phyloP scores from a whole-genome alignment of 2,888 invertebrate species.

The Margaritifera margaritifera region DNA sequence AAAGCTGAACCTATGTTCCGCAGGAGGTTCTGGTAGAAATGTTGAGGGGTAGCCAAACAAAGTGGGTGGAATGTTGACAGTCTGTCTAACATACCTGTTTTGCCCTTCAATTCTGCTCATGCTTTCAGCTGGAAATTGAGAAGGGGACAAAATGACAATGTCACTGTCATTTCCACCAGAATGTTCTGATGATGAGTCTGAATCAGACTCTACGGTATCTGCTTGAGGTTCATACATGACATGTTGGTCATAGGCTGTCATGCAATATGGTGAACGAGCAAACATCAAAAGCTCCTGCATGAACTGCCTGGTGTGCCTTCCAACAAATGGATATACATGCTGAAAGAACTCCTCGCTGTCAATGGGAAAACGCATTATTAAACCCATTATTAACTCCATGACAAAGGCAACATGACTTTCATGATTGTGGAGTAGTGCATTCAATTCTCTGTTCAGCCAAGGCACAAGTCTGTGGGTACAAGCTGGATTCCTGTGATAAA shows the following conservation, averaged over 20 bases:
- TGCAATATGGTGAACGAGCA: conserved; percentile 89
- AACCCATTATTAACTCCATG: conserved; percentile 80
- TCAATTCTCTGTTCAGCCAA: conserved; percentile 90
- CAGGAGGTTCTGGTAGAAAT: conserved; percentile 15
- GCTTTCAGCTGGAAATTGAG: conserved; percentile 14
- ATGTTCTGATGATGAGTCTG: conserved; percentile 28
- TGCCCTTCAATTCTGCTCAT: conserved; percentile 8
- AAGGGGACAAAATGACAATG: conserved; percentile 51
- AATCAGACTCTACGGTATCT: conserved; percentile 39
- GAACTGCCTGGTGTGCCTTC: conserved; percentile 86
- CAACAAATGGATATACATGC: conserved; percentile 81
- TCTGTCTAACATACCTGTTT: conserved; percentile 4
- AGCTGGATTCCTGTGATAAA: conserved; percentile 79
- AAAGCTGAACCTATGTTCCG: conserved; percentile 1
- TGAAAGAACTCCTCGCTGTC: conserved; percentile 80
- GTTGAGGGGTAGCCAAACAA: conserved; percentile 6
- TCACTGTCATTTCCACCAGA: conserved; percentile 50
- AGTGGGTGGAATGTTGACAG: conserved; percentile 1
- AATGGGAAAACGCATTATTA: conserved; percentile 75
- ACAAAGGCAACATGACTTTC: conserved; percentile 75
- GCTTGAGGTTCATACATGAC: conserved; percentile 63
- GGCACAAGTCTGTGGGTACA: conserved; percentile 88
- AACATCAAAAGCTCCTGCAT: conserved; percentile 90
- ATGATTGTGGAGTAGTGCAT: conserved; percentile 78
- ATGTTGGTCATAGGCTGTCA: conserved; percentile 79